Evolutionary conservation across 2,888 invertebrate genomes (phyloP).

Genomic region (Troilus luridus): DNA sequence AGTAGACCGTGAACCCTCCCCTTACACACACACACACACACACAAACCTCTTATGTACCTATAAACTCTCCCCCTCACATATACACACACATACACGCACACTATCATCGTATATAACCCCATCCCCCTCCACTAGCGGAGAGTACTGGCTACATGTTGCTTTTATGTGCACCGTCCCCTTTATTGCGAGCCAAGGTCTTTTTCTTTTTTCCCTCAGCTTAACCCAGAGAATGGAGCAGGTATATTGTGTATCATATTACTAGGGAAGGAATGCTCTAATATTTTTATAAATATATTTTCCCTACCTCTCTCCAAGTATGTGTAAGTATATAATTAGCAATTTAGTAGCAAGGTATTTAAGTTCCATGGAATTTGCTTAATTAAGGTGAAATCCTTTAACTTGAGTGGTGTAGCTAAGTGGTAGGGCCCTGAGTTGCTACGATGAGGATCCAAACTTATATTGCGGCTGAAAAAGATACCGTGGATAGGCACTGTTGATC

Average conservation of each 20-base stretch:
- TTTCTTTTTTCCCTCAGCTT: conserved; percentile 5
- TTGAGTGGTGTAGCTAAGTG: no score
- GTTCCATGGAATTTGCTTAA: no score
- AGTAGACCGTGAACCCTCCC: not conserved
- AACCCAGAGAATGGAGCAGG: not conserved
- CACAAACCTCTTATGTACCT: no score
- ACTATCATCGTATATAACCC: not conserved
- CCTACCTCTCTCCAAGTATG: not conserved
- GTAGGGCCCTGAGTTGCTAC: no score
- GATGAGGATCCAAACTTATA: no score
- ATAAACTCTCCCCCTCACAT: not conserved
- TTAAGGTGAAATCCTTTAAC: no score
- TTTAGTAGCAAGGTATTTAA: no score
- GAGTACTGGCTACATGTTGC: conserved; percentile 5
- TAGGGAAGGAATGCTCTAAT: not conserved
- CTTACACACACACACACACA: not conserved
- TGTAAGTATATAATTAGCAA: no score
- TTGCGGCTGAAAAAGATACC: no score
- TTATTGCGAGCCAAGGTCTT: not conserved
- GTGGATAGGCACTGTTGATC: no score
- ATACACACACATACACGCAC: not conserved
- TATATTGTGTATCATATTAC: not conserved
- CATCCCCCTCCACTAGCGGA: not conserved
- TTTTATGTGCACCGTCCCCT: not conserved
- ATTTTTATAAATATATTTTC: not conserved